These are phyloP conservation scores for Ostrea denselamellosa DNA, from an alignment of 1,140 invertebrate genomes.

Conservation along the genomic window DNA sequence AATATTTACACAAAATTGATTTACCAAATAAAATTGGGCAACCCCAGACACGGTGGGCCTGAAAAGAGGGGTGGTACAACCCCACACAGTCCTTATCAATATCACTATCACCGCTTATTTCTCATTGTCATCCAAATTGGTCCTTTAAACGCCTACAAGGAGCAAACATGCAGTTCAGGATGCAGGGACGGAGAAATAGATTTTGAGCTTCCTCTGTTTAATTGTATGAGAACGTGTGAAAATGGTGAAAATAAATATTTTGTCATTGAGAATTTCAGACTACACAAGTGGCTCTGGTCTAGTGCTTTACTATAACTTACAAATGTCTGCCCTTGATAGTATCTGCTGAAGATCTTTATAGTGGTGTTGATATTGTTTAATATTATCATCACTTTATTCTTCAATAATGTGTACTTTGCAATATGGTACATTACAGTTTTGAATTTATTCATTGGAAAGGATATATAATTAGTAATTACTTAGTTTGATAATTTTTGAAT, in stretches of 20 bases:
- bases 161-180: constrained; percentile 34
- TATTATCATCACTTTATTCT: too few species aligned
- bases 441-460: too few species aligned
- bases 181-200: constrained; percentile 26
- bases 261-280: constrained; percentile 4
- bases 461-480: too few species aligned
- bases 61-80: constrained; percentile 41
- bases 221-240: constrained; percentile 33
- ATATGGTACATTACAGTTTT: too few species aligned
- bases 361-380: too few species aligned
- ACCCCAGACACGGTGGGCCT: constrained; percentile 23
- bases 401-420: too few species aligned
- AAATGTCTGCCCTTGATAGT: background rate
- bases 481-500: too few species aligned
- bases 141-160: constrained; percentile 20
- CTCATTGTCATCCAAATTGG: background rate
- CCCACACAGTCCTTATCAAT: constrained; percentile 34
- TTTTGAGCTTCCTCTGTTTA: background rate
- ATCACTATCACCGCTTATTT: constrained; percentile 41
- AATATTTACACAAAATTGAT: constrained; percentile 45
- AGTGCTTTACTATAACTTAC: constrained; percentile 2
- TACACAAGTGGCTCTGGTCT: constrained; percentile 6
- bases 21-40: constrained; percentile 31
- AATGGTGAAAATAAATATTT: constrained; percentile 37
- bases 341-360: too few species aligned